phyloP scores from a whole-genome alignment of 2,113 vertebrate genomes.

The Zingel zingel region DNA sequence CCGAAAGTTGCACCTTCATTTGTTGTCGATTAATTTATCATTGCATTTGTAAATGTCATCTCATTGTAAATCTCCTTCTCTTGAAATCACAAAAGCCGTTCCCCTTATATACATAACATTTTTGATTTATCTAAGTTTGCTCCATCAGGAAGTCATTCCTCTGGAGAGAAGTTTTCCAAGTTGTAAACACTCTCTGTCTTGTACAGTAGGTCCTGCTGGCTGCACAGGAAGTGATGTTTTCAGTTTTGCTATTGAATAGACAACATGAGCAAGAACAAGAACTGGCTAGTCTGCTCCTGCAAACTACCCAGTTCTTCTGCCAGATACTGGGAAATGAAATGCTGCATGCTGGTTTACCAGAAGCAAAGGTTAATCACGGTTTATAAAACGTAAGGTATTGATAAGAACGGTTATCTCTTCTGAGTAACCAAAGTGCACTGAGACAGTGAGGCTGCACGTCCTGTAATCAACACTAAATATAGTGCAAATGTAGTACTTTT shows the following conservation, averaged over 20 bases:
- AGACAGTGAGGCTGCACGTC: neutral
- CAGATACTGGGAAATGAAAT: neutral
- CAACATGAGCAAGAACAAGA: no score
- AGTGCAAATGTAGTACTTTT: neutral
- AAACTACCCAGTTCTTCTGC: no score
- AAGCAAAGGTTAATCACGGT: neutral
- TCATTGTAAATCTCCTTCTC: neutral
- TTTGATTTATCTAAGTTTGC: no score
- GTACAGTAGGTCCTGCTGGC: neutral
- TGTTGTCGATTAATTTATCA: no score
- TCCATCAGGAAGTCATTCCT: neutral
- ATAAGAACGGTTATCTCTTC: constrained; percentile 11
- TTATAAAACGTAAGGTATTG: neutral
- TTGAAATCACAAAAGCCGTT: neutral
- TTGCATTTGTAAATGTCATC: no score
- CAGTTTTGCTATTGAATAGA: no score
- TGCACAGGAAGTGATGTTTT: no score
- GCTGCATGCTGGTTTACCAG: neutral
- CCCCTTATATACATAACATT: neutral
- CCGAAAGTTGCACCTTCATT: no score
- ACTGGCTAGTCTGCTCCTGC: no score
- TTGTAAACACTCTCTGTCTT: neutral
- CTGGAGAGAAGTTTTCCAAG: no score
- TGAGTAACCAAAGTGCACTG: neutral
- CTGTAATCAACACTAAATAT: neutral